A percentile compares a stretch with the other conserved stretches of the same genome.
Conservation (phyloP, 2,797 vertebrate genomes). For the Alca torda region DNA sequence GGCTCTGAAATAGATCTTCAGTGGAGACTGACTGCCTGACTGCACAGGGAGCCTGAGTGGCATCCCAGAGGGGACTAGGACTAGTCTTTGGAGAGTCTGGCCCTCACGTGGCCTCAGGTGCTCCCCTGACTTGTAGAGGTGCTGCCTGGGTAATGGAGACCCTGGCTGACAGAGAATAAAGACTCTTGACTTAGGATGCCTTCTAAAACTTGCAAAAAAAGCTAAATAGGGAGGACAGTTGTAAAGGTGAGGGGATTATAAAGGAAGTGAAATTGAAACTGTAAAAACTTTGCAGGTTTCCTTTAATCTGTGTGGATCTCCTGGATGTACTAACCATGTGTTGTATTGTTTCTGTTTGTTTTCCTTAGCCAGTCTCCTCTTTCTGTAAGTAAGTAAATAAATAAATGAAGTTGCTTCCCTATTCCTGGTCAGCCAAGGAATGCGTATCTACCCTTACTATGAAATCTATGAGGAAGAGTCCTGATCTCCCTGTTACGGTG, state of each 20-base stretch:
- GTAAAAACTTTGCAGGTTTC: neutral
- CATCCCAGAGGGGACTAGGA: neutral
- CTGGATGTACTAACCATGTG: neutral
- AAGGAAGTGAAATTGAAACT: neutral
- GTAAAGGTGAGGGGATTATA: neutral
- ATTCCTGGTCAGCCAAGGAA: neutral
- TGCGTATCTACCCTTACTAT: neutral
- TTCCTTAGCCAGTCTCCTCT: neutral
- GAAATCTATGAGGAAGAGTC: neutral
- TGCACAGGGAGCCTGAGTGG: neutral
- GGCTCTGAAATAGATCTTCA: neutral
- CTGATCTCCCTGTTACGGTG: fast-evolving
- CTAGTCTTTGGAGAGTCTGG: neutral
- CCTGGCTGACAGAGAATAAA: neutral
- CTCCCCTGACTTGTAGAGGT: neutral
- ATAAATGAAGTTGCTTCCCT: neutral
- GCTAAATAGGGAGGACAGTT: neutral
- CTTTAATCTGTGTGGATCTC: neutral
- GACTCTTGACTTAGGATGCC: neutral
- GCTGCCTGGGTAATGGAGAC: neutral
- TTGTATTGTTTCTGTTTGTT: neutral
- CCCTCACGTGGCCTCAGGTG: neutral
- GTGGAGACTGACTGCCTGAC: neutral
- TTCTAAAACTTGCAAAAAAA: neutral
- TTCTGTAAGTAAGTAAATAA: neutral